phyloP scores from a whole-genome alignment of 2,888 invertebrate species.

The Gymnocheta viridis region DNA sequence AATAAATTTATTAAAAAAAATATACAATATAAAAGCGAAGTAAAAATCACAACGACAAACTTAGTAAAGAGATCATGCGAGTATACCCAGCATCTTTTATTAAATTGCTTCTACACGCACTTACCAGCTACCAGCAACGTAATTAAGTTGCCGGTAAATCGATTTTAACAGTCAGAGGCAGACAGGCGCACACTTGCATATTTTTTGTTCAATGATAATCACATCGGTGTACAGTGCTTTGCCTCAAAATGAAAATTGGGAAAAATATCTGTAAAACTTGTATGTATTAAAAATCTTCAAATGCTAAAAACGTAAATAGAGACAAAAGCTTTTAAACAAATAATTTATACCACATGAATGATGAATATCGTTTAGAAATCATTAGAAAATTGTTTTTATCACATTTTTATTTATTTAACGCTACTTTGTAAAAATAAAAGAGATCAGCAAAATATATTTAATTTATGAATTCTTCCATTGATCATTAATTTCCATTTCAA shows the following conservation, averaged over 20 bases:
- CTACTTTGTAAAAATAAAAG: too few relatives aligned
- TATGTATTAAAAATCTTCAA: too few relatives aligned
- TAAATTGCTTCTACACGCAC: slow-evolving; percentile 68
- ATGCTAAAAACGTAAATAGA: too few relatives aligned
- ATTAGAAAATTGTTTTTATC: too few relatives aligned
- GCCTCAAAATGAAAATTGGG: background rate
- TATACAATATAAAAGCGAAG: slow-evolving; percentile 20
- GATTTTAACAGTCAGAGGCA: slow-evolving; percentile 64
- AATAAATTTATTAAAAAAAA: too few relatives aligned
- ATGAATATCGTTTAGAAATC: too few relatives aligned
- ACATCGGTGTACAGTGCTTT: slow-evolving; percentile 11
- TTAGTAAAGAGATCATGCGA: background rate
- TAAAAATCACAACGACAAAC: slow-evolving; percentile 55
- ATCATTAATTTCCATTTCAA: background rate
- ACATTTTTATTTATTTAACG: too few relatives aligned
- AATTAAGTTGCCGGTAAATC: slow-evolving; percentile 67
- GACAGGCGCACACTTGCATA: slow-evolving; percentile 59
- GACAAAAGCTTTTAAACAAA: too few relatives aligned
- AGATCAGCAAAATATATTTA: too few relatives aligned
- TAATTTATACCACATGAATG: too few relatives aligned
- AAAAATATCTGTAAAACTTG: too few relatives aligned
- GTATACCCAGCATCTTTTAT: slow-evolving; percentile 60
- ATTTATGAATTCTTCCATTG: too few relatives aligned
- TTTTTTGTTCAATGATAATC: slow-evolving; percentile 45
- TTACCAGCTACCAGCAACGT: slow-evolving; percentile 55